Conservation (phyloP, 2,113 vertebrate genomes). For the Budorcas taxicolor region DNA sequence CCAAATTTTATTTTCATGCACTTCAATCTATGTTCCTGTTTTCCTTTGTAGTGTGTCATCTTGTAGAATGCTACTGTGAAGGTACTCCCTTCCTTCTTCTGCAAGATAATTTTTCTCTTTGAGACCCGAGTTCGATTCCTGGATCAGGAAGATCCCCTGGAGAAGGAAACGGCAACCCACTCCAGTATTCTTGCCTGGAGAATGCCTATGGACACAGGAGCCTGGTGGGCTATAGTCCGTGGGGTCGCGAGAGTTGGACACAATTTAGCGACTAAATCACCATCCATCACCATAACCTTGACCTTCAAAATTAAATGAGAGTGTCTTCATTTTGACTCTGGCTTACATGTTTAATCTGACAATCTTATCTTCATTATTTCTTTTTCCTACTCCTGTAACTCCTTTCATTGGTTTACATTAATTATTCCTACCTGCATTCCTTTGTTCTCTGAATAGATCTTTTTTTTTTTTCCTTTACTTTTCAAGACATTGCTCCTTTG, state of each 20-base stretch:
- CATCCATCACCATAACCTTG: background rate
- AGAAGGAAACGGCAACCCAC: background rate
- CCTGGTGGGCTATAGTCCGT: background rate
- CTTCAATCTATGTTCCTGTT: background rate
- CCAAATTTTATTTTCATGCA: constrained; percentile 12
- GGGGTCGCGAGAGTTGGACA: background rate
- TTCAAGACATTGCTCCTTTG: background rate
- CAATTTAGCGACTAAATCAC: background rate
- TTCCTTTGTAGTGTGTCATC: background rate
- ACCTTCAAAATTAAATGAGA: constrained; percentile 12
- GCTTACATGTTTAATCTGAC: background rate
- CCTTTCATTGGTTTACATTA: background rate
- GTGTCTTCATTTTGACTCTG: background rate
- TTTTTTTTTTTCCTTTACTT: background rate
- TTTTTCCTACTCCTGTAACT: background rate
- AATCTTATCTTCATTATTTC: background rate
- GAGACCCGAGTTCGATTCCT: background rate
- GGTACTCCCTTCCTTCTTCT: background rate
- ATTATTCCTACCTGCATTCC: background rate
- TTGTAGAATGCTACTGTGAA: background rate
- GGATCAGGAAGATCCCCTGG: background rate
- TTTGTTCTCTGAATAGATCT: background rate
- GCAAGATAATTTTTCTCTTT: background rate
- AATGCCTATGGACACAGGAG: background rate
- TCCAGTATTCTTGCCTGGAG: background rate